Evolutionary conservation across 2,888 invertebrate species (phyloP), one percentile per base, ranked within the genome.

Genomic region (Pyrrhosoma nymphula): DNA sequence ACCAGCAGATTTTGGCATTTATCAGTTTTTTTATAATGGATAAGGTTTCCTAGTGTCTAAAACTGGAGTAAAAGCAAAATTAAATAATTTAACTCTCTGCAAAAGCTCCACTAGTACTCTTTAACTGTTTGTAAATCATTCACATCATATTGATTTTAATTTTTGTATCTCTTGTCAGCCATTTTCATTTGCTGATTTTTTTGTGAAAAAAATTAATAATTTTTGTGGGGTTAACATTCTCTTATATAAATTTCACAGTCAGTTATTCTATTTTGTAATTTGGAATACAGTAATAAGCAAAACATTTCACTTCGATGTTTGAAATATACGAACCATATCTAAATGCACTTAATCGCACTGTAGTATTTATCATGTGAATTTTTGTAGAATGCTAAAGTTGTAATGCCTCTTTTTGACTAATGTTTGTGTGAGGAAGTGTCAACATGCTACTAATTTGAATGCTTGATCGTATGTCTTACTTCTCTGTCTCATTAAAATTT

Each of bases 391-490:
- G 93, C 93, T 69, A 93, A 56, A 89, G 23, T 93, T 69, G 23
- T 69, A 82, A 12, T 93, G 90, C 35, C 35, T 39, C 16, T 69
- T 39, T 91, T 93, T 93, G 93, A 63, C 63, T 26, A 35, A 93
- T 12, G 23, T 23, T 26, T 47, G 14, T 47, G 56, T 10, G 20
- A 30, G 91, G 93, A 18, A 47, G n/a, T 89, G 69, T n/a, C 39
- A 35, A 47, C 39, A 63, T 63, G 23, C 56, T 39, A 60, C 12
- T 63, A 39, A 39, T 47, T 47, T 93, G 93, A 63, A 93, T 69
- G 93, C 93, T 93, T 93, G 93, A 93, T 93, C 63, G 63, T 63
- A 35, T 47, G 14, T 93, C 69, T 93, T 39, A 26, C 69, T 69
- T 69, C 23, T 4, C 56, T 93, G 35, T 93, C 82, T 3, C 82